Conservation (phyloP, 2,888 invertebrate species). For the Ichneumoninae sp. region DNA sequence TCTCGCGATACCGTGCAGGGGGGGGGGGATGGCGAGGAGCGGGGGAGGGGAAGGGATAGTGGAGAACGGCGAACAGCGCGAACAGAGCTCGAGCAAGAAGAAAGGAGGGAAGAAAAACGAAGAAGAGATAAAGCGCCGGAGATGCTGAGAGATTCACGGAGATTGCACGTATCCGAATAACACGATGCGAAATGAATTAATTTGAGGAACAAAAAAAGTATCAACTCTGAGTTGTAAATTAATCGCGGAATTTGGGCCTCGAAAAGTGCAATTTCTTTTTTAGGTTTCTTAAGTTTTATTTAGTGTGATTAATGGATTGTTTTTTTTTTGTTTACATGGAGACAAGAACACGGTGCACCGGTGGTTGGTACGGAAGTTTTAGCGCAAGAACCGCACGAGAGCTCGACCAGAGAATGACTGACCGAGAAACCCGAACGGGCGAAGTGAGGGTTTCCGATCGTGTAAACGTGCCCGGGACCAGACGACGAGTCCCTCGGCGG, state of each 20-base stretch:
- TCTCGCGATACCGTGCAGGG: conserved; percentile 18
- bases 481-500: conserved; percentile 24
- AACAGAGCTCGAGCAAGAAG: conserved; percentile 42
- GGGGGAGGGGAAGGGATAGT: not conserved
- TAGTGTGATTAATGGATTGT: not conserved
- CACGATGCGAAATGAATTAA: not conserved
- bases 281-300: not conserved
- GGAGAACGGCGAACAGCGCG: conserved; percentile 42
- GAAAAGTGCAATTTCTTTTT: not conserved
- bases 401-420: conserved; percentile 62
- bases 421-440: conserved; percentile 58
- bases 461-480: conserved; percentile 35
- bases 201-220: not conserved
- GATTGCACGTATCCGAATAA: conserved; percentile 6
- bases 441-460: conserved; percentile 47
- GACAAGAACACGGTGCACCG: conserved; percentile 1
- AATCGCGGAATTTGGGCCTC: not conserved
- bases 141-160: conserved; percentile 17
- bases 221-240: not conserved
- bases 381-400: conserved; percentile 50
- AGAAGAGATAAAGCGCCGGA: conserved; percentile 21
- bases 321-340: not conserved
- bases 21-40: not conserved
- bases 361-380: conserved; percentile 1
- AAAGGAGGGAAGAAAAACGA: conserved; percentile 21